Evolutionary conservation across 2,888 invertebrate genomes (phyloP), one percentile per base, ranked within the genome.

Genomic region (Cosmorhoe ocellata): DNA sequence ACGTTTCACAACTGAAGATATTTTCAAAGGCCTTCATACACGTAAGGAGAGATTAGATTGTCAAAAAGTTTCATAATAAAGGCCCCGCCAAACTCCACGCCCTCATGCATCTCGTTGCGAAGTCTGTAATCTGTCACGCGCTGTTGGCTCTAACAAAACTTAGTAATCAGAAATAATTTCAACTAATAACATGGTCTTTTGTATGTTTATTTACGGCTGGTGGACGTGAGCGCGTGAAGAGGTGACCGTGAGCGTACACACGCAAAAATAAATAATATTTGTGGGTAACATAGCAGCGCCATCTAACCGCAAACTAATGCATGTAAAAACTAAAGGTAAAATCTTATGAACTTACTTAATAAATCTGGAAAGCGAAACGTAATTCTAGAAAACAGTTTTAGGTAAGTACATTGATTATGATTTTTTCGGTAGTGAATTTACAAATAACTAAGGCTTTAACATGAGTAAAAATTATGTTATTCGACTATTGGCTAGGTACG

Each of bases 41-140:
- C 10, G 24, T 41, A 39, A 41, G 46, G 39, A 31, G 10, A 46
- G 26, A 22, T 34, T 18, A 22, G 27, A 38, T 45, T 41, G 48
- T 40, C 37, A 57, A 48, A 55, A 51, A 46, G 50, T 60, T 70
- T 63, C 59, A 56, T 63, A 67, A 40, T 47, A 48, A 58, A 55
- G 50, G 45, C 32, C 18, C 53, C 44, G 46, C 59, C 62, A 69
- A 64, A 66, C 52, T 61, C 58, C 58, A 68, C 71, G 70, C 69
- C 69, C 58, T 56, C 67, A 24, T 66, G 59, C 57, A 45, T 64
- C 56, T 40, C 38, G 55, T 60, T 59, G 61, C 60, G 55, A 66
- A 66, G 57, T 58, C 52, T 66, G 64, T 63, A 66, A 67, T 71
- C 61, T 57, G 65, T 67, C 50, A 69, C 71, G 75, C 69, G 56